A percentile compares a stretch with the other conserved stretches of the same genome.
phyloP scores from a whole-genome alignment of 2,797 vertebrate species.

The Prunella strophiata region DNA sequence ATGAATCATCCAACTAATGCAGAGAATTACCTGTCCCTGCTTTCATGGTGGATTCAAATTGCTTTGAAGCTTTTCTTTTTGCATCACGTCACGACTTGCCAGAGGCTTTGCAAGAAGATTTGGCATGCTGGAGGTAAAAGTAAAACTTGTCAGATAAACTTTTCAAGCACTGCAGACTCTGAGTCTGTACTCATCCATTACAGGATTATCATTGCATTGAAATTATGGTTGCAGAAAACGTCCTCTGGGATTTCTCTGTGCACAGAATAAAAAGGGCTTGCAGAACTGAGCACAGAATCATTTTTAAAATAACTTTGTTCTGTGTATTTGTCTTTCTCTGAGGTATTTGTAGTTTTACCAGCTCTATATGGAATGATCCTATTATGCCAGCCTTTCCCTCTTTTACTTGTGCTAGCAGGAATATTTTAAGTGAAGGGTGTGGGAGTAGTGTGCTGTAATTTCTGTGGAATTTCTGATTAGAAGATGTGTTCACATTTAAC shows the following conservation, averaged over 20 bases:
- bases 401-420: slow-evolving; percentile 5
- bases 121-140: background rate
- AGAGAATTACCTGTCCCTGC: background rate
- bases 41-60: slow-evolving; percentile 21
- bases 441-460: slow-evolving; percentile 40
- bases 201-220: slow-evolving; percentile 8
- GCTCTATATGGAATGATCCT: background rate
- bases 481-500: background rate
- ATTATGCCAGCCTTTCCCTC: background rate
- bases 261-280: background rate
- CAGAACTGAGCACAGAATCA: background rate
- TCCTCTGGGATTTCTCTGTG: background rate
- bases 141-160: slow-evolving; percentile 3
- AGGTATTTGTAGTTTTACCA: background rate
- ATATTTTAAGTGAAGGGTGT: background rate
- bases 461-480: slow-evolving; percentile 50
- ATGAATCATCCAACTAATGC: background rate
- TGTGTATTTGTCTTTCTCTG: background rate
- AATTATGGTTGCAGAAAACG: background rate
- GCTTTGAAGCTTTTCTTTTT: slow-evolving; percentile 51
- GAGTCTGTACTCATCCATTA: background rate
- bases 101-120: slow-evolving; percentile 15
- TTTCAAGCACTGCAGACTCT: background rate
- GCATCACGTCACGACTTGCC: slow-evolving; percentile 8
- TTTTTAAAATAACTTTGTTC: background rate